phyloP scores from a whole-genome alignment of 2,888 invertebrate species.

The Pheosia tremula region DNA sequence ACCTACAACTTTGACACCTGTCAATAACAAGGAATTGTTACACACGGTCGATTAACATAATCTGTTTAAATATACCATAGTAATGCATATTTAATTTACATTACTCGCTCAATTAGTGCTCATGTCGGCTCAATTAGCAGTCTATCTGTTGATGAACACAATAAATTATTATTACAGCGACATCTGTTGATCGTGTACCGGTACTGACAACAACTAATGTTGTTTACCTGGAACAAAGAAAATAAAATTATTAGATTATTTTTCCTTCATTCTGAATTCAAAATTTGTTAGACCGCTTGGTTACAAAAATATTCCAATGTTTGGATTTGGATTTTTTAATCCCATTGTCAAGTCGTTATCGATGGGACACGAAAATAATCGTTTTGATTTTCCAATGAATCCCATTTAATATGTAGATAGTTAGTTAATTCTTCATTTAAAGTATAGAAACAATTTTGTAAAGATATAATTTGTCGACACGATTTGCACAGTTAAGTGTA shows the following conservation, averaged over 20 bases:
- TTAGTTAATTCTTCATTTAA: too few relatives aligned
- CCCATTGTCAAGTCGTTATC: too few relatives aligned
- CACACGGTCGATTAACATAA: slow-evolving; percentile 31
- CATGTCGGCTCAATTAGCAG: slow-evolving; percentile 33
- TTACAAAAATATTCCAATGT: too few relatives aligned
- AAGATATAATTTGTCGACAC: too few relatives aligned
- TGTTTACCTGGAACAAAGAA: slow-evolving; percentile 45
- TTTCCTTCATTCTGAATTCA: neutral
- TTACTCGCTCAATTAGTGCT: slow-evolving; percentile 38
- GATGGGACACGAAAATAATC: too few relatives aligned
- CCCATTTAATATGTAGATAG: too few relatives aligned
- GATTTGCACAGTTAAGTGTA: too few relatives aligned
- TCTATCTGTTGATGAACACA: slow-evolving; percentile 13
- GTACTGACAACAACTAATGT: neutral
- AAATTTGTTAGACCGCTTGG: too few relatives aligned
- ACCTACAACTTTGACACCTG: too few relatives aligned
- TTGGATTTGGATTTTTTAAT: too few relatives aligned
- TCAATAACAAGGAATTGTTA: slow-evolving; percentile 6
- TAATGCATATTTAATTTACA: slow-evolving; percentile 45
- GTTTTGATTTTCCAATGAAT: too few relatives aligned
- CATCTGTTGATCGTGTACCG: slow-evolving; percentile 15
- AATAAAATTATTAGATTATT: slow-evolving; percentile 2
- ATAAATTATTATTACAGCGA: neutral
- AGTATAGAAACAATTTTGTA: too few relatives aligned
- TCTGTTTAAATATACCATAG: slow-evolving; percentile 38